These are phyloP conservation scores for Datnioides undecimradiatus DNA, from an alignment of 2,113 vertebrate genomes.

Conservation along the genomic window DNA sequence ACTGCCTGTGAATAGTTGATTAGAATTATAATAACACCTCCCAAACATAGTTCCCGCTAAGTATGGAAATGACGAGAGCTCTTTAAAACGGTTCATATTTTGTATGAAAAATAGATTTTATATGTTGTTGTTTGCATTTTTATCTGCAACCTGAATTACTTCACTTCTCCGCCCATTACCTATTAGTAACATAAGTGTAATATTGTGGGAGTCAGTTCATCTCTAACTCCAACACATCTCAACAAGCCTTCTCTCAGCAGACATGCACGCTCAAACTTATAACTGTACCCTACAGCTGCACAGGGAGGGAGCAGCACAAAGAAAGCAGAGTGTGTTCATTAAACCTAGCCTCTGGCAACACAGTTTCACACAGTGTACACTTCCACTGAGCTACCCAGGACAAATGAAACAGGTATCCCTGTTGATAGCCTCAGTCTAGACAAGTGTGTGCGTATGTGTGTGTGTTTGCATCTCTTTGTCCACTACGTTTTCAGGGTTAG, in stretches of 20 bases:
- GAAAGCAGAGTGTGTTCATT: constrained; percentile 41
- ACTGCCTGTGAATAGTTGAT: not conserved
- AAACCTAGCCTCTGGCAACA: constrained; percentile 37
- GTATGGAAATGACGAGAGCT: not conserved
- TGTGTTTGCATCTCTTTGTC: constrained; percentile 31
- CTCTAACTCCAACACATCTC: constrained; percentile 40
- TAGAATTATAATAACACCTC: not conserved
- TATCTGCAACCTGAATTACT: not conserved
- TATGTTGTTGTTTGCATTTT: not conserved
- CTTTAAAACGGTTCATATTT: not conserved
- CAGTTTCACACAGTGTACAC: constrained; percentile 13
- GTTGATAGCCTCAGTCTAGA: constrained; percentile 4
- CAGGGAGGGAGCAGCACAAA: constrained; percentile 47
- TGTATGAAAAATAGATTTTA: not conserved
- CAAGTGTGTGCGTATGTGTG: not conserved
- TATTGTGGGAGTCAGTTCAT: constrained; percentile 14
- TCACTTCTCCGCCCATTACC: not conserved
- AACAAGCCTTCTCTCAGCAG: constrained; percentile 29
- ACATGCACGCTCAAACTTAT: constrained; percentile 37
- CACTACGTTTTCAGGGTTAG: not conserved
- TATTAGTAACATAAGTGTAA: constrained; percentile 2
- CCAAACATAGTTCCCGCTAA: not conserved
- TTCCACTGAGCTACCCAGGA: not conserved
- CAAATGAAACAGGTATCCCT: constrained; percentile 25
- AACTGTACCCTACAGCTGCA: constrained; percentile 51